phyloP scores from a whole-genome alignment of 2,888 invertebrate genomes.

The Yponomeuta malinellus region DNA sequence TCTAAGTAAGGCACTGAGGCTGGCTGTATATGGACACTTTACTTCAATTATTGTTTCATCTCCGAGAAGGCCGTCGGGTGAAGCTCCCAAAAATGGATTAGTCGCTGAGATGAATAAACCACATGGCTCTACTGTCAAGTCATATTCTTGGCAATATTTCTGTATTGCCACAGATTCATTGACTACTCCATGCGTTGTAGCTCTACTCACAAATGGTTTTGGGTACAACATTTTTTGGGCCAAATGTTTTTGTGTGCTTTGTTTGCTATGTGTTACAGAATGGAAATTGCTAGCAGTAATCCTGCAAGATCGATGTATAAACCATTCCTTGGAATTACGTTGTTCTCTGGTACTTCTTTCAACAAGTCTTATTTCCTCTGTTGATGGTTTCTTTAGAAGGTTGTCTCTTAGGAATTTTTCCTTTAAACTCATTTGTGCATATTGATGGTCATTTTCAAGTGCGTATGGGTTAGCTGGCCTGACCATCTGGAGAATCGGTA shows the following conservation, averaged over 20 bases:
- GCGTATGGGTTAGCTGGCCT: too few species aligned
- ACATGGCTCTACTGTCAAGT: too few species aligned
- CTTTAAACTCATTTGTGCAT: too few species aligned
- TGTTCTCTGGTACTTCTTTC: background rate
- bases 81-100: slow-evolving; percentile 21
- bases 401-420: too few species aligned
- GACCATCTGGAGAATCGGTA: too few species aligned
- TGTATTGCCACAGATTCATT: background rate
- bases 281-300: slow-evolving; percentile 3
- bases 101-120: slow-evolving; percentile 14
- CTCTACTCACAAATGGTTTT: background rate
- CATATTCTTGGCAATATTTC: too few species aligned
- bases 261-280: background rate
- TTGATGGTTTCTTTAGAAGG: too few species aligned
- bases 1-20: slow-evolving; percentile 21
- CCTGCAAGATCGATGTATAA: background rate
- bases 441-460: too few species aligned
- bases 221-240: background rate
- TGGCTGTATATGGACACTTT: slow-evolving; percentile 23
- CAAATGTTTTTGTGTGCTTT: background rate
- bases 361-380: background rate
- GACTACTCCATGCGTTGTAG: slow-evolving; percentile 2
- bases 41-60: slow-evolving; percentile 24
- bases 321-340: background rate
- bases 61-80: slow-evolving; percentile 24